phyloP scores from a whole-genome alignment of 2,888 invertebrate genomes.

The Magallana nippona region DNA sequence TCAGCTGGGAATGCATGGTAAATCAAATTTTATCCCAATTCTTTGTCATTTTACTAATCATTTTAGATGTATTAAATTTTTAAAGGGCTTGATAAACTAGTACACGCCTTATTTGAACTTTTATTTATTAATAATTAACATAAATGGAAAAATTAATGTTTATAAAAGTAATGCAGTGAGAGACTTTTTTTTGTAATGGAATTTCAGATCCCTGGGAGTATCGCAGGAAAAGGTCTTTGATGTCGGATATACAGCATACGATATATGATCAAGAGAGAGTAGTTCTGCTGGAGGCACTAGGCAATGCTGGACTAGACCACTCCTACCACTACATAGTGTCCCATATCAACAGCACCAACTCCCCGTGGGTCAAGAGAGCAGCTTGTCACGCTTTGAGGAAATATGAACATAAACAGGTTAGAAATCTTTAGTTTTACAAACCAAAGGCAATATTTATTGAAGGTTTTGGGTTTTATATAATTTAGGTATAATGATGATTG shows the following conservation, averaged over 20 bases:
- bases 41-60: no score
- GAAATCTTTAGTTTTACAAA: conserved; percentile 12
- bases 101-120: no score
- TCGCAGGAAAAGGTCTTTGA: conserved; percentile 57
- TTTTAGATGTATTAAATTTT: no score
- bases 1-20: conserved; percentile 67
- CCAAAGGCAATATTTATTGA: no score
- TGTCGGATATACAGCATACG: conserved; percentile 56
- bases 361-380: conserved; percentile 68
- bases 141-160: no score
- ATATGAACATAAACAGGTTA: conserved; percentile 61
- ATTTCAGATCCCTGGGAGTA: conserved; percentile 63
- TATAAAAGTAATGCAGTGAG: no score
- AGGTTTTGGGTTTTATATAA: no score
- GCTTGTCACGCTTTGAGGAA: conserved; percentile 65
- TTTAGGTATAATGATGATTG: no score
- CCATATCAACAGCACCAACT: conserved; percentile 66
- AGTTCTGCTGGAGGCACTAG: conserved; percentile 64
- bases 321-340: conserved; percentile 69
- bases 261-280: conserved; percentile 60
- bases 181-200: conserved; percentile 11
- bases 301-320: conserved; percentile 62
- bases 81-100: no score
- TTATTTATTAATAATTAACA: no score
- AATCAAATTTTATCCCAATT: neutral